phyloP scores from a whole-genome alignment of 2,797 vertebrate genomes.

The Thripadectes ignobilis region DNA sequence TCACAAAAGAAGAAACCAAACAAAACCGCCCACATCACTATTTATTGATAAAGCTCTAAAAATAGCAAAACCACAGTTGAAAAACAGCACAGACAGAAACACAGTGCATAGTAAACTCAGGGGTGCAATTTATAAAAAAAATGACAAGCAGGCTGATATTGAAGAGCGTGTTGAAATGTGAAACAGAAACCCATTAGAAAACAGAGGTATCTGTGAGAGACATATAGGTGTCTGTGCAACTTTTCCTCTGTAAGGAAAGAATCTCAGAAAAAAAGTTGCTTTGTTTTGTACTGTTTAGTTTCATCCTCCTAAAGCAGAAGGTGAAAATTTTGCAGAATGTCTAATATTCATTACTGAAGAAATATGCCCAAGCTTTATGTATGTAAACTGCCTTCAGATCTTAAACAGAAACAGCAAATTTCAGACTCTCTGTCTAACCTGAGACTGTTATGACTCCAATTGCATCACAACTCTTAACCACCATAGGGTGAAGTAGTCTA shows the following conservation, averaged over 20 bases:
- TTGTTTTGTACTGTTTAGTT: background rate
- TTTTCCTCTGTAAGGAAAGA: background rate
- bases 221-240: background rate
- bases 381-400: background rate
- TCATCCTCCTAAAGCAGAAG: background rate
- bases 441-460: background rate
- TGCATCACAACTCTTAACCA: background rate
- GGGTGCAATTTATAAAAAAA: background rate
- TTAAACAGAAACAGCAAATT: background rate
- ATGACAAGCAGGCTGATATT: background rate
- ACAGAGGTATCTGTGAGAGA: background rate
- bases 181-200: background rate
- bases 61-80: background rate
- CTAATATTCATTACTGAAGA: background rate
- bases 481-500: background rate
- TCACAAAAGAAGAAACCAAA: background rate
- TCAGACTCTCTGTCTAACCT: background rate
- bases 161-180: background rate
- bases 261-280: background rate
- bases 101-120: background rate
- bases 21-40: background rate
- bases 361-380: background rate
- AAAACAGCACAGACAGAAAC: background rate
- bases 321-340: background rate
- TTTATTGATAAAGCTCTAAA: slow-evolving; percentile 21